Evolutionary conservation across 53 echinoderm and acorn worm species (phyloP), one percentile per base, ranked within the genome.

Genomic region (Zoroaster sp.): DNA sequence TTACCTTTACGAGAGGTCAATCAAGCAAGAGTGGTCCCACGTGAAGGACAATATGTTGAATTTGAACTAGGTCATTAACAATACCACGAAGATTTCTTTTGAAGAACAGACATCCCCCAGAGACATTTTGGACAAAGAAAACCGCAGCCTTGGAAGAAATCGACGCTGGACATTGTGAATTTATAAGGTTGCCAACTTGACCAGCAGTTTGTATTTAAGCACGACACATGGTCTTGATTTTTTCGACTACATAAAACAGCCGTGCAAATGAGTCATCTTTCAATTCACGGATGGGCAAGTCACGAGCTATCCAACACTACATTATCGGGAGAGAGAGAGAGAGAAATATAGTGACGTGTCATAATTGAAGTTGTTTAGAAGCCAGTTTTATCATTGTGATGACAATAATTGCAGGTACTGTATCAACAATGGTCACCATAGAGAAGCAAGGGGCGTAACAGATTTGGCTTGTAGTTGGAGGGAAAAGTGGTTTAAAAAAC

Each of bases 311-410:
- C 82, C 15, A 67, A 68, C 43, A 66, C 32, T 49, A 31, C 68
- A 82, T 82, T 68, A 67, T 66, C 82, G 44, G 44, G 44, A 40
- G 2, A 28, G 32, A 46, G n/a, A 69, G 13, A 15, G 17, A 20
- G 12, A 59, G 28, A 59, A 59, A 59, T 25, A 9, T 25, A 85
- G 71, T 69, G 85, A 85, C 35, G 70, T 71, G 71, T 66, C 45
- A 70, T 85, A 85, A 70, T 85, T 85, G 85, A 47, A 85, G 85
- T 85, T 85, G 85, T 85, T 85, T 70, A 85, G 85, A 85, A 37
- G 85, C 47, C 66, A 70, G 47, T 85, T 85, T 85, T 85, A 69
- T 85, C 85, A 71, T 85, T 85, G 72, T 66, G 33, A 69, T 71
- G 85, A 39, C 49, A 69, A 71, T 85, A 85, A 85, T 71, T 69